Conservation (phyloP, 2,113 vertebrate genomes). For the Dicentrarchus labrax region DNA sequence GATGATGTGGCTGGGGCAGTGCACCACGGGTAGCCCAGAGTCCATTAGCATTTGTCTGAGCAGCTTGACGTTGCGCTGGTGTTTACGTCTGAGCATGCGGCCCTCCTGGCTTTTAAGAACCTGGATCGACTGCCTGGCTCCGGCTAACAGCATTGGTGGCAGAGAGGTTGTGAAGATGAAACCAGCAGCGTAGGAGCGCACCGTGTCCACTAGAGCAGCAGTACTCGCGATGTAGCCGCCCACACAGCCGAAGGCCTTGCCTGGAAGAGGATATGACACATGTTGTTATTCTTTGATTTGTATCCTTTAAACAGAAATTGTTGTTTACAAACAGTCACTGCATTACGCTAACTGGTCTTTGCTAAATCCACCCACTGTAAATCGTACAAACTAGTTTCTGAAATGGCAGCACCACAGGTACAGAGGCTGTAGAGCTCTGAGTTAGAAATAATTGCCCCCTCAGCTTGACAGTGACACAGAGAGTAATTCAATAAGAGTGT, state of each 20-base stretch:
- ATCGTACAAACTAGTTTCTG: constrained; percentile 6
- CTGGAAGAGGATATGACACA: constrained; percentile 73
- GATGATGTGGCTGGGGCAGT: constrained; percentile 99
- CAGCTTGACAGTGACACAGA: constrained; percentile 48
- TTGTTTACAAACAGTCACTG: neutral
- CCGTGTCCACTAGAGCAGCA: constrained; percentile 89
- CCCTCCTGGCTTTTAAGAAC: constrained; percentile 92
- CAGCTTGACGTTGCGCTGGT: constrained; percentile 96
- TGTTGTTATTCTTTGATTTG: neutral
- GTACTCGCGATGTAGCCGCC: constrained; percentile 97
- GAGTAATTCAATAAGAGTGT: constrained; percentile 70
- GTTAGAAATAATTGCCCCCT: constrained; percentile 48
- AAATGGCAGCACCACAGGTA: constrained; percentile 26
- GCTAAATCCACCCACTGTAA: neutral
- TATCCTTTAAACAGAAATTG: too few species aligned
- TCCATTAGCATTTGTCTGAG: constrained; percentile 98
- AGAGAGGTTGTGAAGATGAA: constrained; percentile 98
- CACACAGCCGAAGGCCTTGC: constrained; percentile 97
- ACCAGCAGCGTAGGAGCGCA: constrained; percentile 94
- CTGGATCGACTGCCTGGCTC: constrained; percentile 91
- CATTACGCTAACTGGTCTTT: neutral
- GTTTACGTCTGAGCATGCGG: constrained; percentile 88
- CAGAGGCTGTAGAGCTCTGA: neutral
- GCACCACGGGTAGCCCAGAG: constrained; percentile 93
- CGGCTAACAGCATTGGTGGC: constrained; percentile 95